Conservation (phyloP, 2,113 vertebrate species). For the Phainopepla nitens region DNA sequence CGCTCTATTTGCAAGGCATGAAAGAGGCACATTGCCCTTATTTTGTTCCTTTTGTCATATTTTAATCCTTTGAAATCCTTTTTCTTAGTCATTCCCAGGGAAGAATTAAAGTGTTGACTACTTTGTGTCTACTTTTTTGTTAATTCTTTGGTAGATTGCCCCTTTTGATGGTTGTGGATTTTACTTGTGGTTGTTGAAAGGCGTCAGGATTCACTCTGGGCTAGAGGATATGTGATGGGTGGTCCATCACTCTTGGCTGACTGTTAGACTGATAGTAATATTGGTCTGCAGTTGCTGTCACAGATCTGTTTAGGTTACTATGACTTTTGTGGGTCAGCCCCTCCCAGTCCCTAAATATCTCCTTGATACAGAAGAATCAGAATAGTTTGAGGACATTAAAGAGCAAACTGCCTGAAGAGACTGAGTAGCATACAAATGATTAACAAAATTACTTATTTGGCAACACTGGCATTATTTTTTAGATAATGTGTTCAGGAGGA, state of each 20-base stretch:
- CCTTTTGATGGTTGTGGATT: neutral
- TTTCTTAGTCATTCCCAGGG: neutral
- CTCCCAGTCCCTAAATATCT: neutral
- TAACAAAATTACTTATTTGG: neutral
- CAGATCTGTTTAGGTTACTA: neutral
- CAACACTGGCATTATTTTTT: neutral
- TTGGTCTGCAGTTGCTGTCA: neutral
- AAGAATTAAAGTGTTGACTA: neutral
- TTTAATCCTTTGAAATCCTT: slow-evolving; percentile 9
- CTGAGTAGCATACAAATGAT: neutral
- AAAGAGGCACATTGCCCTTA: neutral
- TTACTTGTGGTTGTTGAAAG: neutral
- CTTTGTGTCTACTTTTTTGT: neutral
- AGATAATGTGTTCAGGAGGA: neutral
- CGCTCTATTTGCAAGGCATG: neutral
- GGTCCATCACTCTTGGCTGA: neutral
- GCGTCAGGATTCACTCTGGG: neutral
- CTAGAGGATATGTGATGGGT: neutral
- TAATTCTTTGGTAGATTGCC: neutral
- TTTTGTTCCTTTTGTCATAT: neutral
- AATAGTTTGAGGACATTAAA: neutral
- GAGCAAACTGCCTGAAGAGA: neutral
- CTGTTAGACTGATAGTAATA: neutral
- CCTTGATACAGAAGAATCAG: neutral
- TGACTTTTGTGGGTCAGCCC: neutral